These are phyloP conservation scores for Lampropteryx suffumata DNA, from an alignment of 2,888 invertebrate genomes.

Conservation along the genomic window DNA sequence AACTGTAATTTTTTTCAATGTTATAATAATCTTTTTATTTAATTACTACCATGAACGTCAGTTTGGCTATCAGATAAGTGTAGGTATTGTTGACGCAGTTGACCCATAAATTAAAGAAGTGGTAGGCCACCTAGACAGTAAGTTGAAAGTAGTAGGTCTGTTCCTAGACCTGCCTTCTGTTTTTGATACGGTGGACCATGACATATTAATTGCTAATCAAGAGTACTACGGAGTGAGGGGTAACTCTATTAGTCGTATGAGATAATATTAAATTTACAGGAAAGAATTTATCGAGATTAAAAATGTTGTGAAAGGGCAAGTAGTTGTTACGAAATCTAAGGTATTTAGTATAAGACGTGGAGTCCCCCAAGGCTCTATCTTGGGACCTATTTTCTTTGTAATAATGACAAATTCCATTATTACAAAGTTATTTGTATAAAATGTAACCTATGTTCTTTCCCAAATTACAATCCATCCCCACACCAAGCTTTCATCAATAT, in stretches of 20 bases:
- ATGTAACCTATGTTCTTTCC: too few relatives aligned
- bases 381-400: not conserved
- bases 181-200: not conserved
- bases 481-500: too few relatives aligned
- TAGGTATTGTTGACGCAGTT: not conserved
- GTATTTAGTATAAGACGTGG: not conserved
- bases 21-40: too few relatives aligned
- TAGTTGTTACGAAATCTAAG: not conserved
- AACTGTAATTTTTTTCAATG: too few relatives aligned
- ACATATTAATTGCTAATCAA: not conserved
- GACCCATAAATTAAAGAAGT: not conserved
- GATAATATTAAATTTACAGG: not conserved
- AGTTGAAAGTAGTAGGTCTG: not conserved
- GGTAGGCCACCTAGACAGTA: not conserved
- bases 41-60: too few relatives aligned
- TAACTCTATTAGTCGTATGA: not conserved
- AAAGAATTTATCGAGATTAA: not conserved
- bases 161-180: slow-evolving; percentile 1
- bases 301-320: not conserved
- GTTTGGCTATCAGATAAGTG: not conserved
- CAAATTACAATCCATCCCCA: too few relatives aligned
- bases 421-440: too few relatives aligned
- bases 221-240: not conserved
- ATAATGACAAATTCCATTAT: slow-evolving; percentile 1
- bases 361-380: not conserved